Evolutionary conservation across 2,888 invertebrate species (phyloP).

Genomic region (Seira ritae): DNA sequence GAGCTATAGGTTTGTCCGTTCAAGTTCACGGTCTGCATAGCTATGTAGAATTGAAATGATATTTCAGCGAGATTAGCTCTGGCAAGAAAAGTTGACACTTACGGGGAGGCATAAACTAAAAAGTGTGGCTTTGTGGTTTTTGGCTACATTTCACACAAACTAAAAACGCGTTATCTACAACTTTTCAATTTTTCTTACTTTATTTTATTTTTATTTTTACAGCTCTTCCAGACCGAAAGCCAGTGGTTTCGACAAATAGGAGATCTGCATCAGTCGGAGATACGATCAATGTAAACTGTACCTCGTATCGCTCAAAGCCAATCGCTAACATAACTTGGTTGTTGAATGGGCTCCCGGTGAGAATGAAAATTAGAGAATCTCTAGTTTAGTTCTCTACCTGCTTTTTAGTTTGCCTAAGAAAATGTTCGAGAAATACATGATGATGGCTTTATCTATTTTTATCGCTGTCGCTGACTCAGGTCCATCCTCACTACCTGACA

Average conservation of each 20-base stretch:
- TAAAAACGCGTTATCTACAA: neutral
- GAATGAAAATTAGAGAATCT: slow-evolving; percentile 52
- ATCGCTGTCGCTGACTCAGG: slow-evolving; percentile 24
- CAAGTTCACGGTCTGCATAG: slow-evolving; percentile 24
- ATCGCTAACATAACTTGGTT: slow-evolving; percentile 90
- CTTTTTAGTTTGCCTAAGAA: neutral
- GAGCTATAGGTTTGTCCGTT: slow-evolving; percentile 33
- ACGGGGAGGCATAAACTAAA: neutral
- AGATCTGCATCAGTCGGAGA: slow-evolving; percentile 90
- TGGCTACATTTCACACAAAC: neutral
- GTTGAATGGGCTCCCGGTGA: slow-evolving; percentile 87
- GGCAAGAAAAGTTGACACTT: no score
- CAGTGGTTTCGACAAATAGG: slow-evolving; percentile 86
- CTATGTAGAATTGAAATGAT: neutral
- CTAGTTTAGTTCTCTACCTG: neutral
- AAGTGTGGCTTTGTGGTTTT: neutral
- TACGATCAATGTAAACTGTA: slow-evolving; percentile 88
- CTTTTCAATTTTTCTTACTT: neutral
- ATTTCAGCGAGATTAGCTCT: neutral
- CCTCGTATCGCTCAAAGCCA: slow-evolving; percentile 88
- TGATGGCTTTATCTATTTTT: no score
- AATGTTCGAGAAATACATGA: neutral
- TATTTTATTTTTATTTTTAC: slow-evolving; percentile 74
- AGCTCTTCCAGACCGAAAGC: slow-evolving; percentile 89
- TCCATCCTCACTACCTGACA: slow-evolving; percentile 48